Evolutionary conservation across 1,140 invertebrate genomes (phyloP).

Genomic region (Orius laevigatus): DNA sequence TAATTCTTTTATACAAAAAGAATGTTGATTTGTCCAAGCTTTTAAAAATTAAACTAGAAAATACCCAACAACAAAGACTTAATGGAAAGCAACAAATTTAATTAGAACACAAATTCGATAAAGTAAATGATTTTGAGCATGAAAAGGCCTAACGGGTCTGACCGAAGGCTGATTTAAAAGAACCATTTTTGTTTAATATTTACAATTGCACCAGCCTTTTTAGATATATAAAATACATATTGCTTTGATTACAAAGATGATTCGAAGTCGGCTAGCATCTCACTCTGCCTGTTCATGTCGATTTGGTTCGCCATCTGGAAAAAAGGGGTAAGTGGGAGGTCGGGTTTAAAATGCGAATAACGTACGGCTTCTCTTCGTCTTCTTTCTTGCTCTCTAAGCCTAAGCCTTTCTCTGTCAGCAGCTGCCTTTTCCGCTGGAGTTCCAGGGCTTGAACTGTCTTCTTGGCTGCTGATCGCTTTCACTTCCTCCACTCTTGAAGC

Average conservation of each 20-base stretch:
- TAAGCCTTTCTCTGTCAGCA: slow-evolving; percentile 54
- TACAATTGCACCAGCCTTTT: not conserved
- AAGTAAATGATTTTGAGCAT: slow-evolving; percentile 11
- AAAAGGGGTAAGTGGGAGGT: slow-evolving; percentile 20
- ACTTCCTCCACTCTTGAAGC: slow-evolving; percentile 32
- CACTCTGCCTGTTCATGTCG: slow-evolving; percentile 96
- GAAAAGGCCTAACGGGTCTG: not conserved
- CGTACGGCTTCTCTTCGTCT: slow-evolving; percentile 80
- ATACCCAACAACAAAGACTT: slow-evolving; percentile 10
- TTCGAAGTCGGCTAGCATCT: slow-evolving; percentile 94
- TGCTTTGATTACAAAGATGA: slow-evolving; percentile 45
- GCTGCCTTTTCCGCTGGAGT: slow-evolving; percentile 43
- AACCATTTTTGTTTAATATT: slow-evolving; percentile 3
- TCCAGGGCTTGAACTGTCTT: slow-evolving; percentile 33
- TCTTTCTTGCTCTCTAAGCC: slow-evolving; percentile 73
- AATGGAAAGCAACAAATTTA: slow-evolving; percentile 15
- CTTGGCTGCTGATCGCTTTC: slow-evolving; percentile 33
- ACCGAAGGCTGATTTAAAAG: slow-evolving; percentile 2
- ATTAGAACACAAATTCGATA: slow-evolving; percentile 19
- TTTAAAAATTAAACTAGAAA: no score
- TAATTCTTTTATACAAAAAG: no score
- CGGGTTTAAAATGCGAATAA: slow-evolving; percentile 20
- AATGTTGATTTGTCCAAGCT: no score
- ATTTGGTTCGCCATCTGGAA: slow-evolving; percentile 88
- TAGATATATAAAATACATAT: no score